Percentiles rank a stretch among this genome's conserved stretches.
phyloP scores from a whole-genome alignment of 2,888 invertebrate species.

The Bellardia bayeri region DNA sequence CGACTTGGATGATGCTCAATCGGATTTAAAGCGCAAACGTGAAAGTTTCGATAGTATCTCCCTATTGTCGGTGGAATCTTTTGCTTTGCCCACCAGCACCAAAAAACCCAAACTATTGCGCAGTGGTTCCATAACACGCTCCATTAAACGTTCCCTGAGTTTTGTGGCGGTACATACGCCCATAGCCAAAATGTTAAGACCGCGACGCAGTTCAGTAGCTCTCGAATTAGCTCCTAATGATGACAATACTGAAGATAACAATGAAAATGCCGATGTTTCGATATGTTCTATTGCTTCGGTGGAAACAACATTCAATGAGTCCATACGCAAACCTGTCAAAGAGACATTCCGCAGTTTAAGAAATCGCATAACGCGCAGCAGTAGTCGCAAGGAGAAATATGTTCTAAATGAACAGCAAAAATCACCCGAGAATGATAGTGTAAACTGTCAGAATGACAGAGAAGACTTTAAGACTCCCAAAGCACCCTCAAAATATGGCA shows the following conservation, averaged over 20 bases:
- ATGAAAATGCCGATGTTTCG: constrained; percentile 79
- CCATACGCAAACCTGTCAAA: constrained; percentile 82
- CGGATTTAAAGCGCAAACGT: constrained; percentile 82
- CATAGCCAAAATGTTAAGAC: constrained; percentile 75
- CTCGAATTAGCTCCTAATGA: constrained; percentile 64
- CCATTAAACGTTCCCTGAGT: constrained; percentile 83
- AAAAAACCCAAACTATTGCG: constrained; percentile 84
- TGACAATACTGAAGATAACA: constrained; percentile 65
- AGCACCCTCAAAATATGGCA: constrained; percentile 78
- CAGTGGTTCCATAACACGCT: constrained; percentile 83
- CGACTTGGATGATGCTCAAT: constrained; percentile 80
- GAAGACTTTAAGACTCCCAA: constrained; percentile 83
- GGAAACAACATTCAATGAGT: constrained; percentile 82
- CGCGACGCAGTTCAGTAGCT: constrained; percentile 80
- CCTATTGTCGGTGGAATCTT: constrained; percentile 82
- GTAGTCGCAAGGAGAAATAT: constrained; percentile 75
- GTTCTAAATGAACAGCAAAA: constrained; percentile 42
- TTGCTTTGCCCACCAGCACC: constrained; percentile 80
- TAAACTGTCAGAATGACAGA: constrained; percentile 66
- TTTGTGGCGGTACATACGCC: constrained; percentile 83
- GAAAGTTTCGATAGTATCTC: constrained; percentile 83
- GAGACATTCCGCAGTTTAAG: constrained; percentile 82
- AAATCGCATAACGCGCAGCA: constrained; percentile 81
- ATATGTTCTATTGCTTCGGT: constrained; percentile 82
- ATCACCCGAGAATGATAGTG: constrained; percentile 63